Evolutionary conservation across 2,797 vertebrate genomes (phyloP), one percentile per base, ranked within the genome.

Genomic region (Ctenochaetus hawaiiensis): DNA sequence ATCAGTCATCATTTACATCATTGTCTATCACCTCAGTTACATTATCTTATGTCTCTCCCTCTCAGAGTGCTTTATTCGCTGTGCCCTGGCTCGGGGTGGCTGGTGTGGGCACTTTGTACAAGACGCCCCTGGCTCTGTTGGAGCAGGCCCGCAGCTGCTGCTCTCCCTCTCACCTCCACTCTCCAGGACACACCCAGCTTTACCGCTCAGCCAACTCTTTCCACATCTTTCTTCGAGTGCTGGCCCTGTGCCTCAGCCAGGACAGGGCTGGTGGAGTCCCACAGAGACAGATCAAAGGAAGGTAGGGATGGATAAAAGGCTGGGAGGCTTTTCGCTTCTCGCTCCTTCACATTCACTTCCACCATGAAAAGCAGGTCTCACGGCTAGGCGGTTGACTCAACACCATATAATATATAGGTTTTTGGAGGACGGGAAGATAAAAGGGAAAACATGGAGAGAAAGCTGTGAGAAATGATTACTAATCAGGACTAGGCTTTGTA

Each of bases 201-300:
- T 98, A 96, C 89, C 92, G 94, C 85, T 95, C 96, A 70, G 93
- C 95, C 91, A 98, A 94, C 94, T 99, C 98, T 89, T 99, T 97
- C 86, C 96, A 96, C 70, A 96, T 99, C 93, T 99, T 99, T 90
- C 96, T 99, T 71, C 94, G 95, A 72, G 95, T 99, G 93, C 93
- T 99, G 93, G 96, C 96, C 80, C 92, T 91, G 86, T 94, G 97
- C 89, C 91, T 99, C 70, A 95, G 93, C 74, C 96, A 96, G 87
- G 96, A 95, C 78, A 90, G 80, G 57, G 94, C 77, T 59, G 95
- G 96, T 0, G 84, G 95, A 72, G 96, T 96, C 92, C 96, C 96
- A 77, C 98, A 98, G 96, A 99, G 97, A 87, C 98, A 99, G 93
- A 96, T 99, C 89, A 99, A 99, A 96, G 98, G 98, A 94, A 97